Base-by-base conservation (phyloP, 2,113 vertebrate genomes). In the Geococcyx californianus region DNA sequence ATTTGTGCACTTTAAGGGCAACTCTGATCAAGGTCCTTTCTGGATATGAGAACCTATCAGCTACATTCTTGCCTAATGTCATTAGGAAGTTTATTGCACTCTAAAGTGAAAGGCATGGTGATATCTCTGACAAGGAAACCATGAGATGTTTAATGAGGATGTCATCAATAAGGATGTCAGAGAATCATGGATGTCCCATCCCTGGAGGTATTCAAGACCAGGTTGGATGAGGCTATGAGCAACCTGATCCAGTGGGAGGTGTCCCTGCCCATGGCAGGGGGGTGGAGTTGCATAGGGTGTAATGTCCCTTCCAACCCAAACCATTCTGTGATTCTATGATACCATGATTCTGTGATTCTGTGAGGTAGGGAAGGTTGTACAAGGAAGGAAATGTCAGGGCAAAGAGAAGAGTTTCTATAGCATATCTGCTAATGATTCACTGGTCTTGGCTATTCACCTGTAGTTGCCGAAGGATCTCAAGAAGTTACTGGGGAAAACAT, bases 401-500 rank as follows among this genome's bases (percentile, higher is more conserved):
- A 28, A 76, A 18, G 17, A 44, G 16, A 45, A 42, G 19, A 2
- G 5, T 28, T 89, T 56, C 29, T 44, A 33, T 60, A 40, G 7
- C 4, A 2, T 44, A 49, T 76, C 63, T 67, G 42, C 17, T 64
- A 56, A 10, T 3, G 18, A 13, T 45, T 81, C 16, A 1, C 10
- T 36, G 16, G 14, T 21, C 68, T 89, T 19, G 29, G 21, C 15
- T 40, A 21, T 33, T 73, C 25, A 42, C 13, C 10, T 64, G 31
- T 33, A 34, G 14, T 19, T 78, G 31, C 29, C 29, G 36, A 52
- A 77, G 15, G 13, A 63, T 62, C 29, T 86, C 42, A 20, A 36
- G 31, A 74, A 49, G 10, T 49, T 77, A 33, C 26, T 16, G 29
- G 16, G 6, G 3, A 6, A 5, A 21, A 11, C 0, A 0, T 45